These are phyloP conservation scores for Tipula helvola DNA, from an alignment of 2,888 invertebrate genomes.

Conservation along the genomic window DNA sequence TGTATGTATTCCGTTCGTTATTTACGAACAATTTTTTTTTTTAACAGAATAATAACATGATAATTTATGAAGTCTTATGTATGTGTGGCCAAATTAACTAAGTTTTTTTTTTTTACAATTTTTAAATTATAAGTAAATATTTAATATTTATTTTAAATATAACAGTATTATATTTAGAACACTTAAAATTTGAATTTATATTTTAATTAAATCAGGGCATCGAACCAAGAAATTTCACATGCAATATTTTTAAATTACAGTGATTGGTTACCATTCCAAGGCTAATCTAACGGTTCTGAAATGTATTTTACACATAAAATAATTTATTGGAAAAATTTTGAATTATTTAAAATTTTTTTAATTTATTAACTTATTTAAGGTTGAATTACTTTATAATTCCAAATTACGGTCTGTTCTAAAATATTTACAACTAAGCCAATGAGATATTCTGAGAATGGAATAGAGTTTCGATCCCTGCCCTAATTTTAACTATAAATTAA, in stretches of 20 bases:
- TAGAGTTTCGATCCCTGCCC: not conserved
- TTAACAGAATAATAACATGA: not conserved
- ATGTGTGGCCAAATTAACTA: not conserved
- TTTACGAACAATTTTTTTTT: not conserved
- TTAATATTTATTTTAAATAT: not conserved
- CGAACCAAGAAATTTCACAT: not conserved
- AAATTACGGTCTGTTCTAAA: not conserved
- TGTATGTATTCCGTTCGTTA: not conserved
- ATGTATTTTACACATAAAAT: not conserved
- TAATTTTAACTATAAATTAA: not conserved
- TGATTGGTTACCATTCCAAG: not conserved
- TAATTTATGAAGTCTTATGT: not conserved
- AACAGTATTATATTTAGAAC: not conserved
- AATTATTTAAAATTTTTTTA: not conserved
- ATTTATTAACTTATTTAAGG: not conserved
- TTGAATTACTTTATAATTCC: not conserved
- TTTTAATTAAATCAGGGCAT: not conserved
- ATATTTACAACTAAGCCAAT: not conserved
- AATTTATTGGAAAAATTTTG: not conserved
- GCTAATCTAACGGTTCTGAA: not conserved
- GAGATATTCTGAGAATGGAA: not conserved
- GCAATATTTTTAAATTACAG: not conserved
- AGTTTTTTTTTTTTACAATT: not conserved
- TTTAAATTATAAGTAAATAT: not conserved
- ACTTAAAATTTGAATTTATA: not conserved